These are phyloP conservation scores for Passerculus sandwichensis DNA, from an alignment of 2,797 vertebrate genomes.

Conservation along the genomic window DNA sequence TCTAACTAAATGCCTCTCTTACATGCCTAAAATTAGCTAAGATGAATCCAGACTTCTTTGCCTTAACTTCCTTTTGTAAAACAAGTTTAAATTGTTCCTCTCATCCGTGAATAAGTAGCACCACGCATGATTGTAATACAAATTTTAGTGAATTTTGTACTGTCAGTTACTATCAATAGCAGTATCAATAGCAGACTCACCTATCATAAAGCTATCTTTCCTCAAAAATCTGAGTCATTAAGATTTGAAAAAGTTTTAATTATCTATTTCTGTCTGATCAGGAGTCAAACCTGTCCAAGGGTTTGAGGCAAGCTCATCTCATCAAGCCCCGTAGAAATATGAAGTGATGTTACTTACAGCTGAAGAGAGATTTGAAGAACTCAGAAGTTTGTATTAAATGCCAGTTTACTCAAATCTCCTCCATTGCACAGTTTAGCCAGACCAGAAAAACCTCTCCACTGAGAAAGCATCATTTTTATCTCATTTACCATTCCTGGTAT, in stretches of 20 bases:
- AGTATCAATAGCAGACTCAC: not conserved
- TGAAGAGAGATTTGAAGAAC: not conserved
- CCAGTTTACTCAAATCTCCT: not conserved
- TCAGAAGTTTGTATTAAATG: not conserved
- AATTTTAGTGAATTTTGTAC: not conserved
- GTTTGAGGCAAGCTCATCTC: not conserved
- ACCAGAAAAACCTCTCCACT: not conserved
- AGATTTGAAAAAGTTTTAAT: not conserved
- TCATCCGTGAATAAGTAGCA: not conserved
- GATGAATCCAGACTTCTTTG: not conserved
- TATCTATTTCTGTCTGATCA: not conserved
- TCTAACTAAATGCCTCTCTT: conserved; percentile 4
- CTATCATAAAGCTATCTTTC: not conserved
- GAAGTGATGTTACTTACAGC: not conserved
- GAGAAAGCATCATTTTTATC: not conserved
- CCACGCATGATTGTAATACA: not conserved
- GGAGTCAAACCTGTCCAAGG: not conserved
- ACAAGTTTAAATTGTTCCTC: not conserved
- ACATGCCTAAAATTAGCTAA: not conserved
- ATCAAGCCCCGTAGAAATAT: not conserved
- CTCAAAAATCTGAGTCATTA: not conserved
- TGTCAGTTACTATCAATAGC: not conserved
- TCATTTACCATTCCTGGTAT: not conserved
- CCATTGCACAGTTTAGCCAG: not conserved
- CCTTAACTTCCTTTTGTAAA: not conserved